Conservation (phyloP, 2,113 vertebrate genomes). For the Mixornis gularis region DNA sequence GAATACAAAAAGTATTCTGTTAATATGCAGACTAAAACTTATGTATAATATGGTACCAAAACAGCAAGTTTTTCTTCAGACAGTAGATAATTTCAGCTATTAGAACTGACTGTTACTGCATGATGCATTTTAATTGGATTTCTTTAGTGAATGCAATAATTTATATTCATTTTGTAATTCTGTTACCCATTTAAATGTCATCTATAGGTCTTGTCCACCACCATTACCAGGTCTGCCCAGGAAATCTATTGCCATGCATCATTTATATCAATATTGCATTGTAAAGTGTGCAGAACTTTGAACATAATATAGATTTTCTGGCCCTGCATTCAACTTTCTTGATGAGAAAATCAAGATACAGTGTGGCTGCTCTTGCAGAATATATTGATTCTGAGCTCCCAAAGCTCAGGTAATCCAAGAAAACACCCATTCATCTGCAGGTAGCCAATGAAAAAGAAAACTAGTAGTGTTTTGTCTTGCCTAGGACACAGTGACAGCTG, state of each 20-base stretch:
- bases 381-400: neutral
- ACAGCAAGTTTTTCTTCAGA: neutral
- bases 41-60: neutral
- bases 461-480: neutral
- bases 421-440: neutral
- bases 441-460: neutral
- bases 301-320: neutral
- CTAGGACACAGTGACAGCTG: neutral
- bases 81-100: neutral
- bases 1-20: neutral
- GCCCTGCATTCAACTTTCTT: neutral
- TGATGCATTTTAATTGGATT: neutral
- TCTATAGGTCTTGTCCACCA: neutral
- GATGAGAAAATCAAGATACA: neutral
- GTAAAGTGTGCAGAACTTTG: neutral
- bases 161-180: neutral
- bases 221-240: neutral
- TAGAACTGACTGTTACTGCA: neutral
- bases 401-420: neutral
- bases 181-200: neutral
- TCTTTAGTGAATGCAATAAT: neutral
- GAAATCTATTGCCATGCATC: neutral
- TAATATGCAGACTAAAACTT: neutral
- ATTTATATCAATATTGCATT: neutral
- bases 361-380: neutral